Evolutionary conservation across 2,888 invertebrate genomes (phyloP), one percentile per base, ranked within the genome.

Genomic region (Dromius quadrimaculatus): DNA sequence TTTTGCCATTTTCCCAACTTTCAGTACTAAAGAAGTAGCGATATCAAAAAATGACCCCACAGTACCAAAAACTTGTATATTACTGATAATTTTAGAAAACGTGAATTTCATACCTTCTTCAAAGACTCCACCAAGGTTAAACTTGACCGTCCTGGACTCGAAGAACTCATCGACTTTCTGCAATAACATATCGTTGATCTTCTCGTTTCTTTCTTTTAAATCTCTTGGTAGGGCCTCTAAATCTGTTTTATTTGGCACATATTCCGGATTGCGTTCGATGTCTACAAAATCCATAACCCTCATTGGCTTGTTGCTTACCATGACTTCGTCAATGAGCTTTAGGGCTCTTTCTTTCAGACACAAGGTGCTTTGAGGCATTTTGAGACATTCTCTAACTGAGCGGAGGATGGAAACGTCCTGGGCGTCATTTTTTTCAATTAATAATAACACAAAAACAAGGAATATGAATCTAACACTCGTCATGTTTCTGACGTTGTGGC

Each of bases 151-250:
- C 71, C 84, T 79, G 0, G 84, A 84, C 68, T 81, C 80, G 32
- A 84, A 78, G 69, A 83, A 83, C 57, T 83, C 79, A 28, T 81
- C 79, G 2, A 84, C 73, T 75, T 82, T 83, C n/a, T 81, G 77
- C 65, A 79, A 75, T 8, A 84, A 68, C 32, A 81, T 74, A 57
- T 80, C 79, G 71, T 79, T 81, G 0, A 88, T 78, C 73, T 84
- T 82, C 72, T 84, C 83, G 43, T 86, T 79, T 71, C 88, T 81
- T 36, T 85, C 84, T 57, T 84, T 80, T 0, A 85, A 78, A 76
- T 87, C 87, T n/a, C 83, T 84, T 0, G 87, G 86, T 0, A 87
- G 83, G 54, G 84, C 83, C 0, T 85, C 84, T 0, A 83, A 83
- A 6, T 85, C 84, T 0, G 76, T 77, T 13, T 70, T 70, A 59